Conservation (phyloP, 2,113 vertebrate genomes). For the Syrmaticus mikado region DNA sequence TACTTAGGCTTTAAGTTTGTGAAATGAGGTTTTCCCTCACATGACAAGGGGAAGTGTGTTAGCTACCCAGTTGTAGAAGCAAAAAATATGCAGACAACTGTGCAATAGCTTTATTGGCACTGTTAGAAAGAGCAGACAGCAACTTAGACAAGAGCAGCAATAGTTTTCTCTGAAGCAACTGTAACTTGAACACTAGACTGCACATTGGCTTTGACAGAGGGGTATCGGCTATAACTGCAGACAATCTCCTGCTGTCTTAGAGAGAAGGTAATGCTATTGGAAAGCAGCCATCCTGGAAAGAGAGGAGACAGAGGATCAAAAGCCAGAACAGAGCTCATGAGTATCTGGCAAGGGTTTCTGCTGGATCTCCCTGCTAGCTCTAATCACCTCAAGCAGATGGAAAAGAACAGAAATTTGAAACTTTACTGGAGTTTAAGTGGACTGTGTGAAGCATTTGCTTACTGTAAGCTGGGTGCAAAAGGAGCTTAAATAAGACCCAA, state of each 20-base stretch:
- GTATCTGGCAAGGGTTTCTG: conserved; percentile 54
- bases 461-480: not conserved
- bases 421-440: not conserved
- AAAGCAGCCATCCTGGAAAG: conserved; percentile 55
- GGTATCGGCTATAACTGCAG: conserved; percentile 25
- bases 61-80: conserved; percentile 5
- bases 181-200: conserved; percentile 24
- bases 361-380: conserved; percentile 58
- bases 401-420: conserved; percentile 60
- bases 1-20: not conserved
- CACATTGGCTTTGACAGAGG: conserved; percentile 52
- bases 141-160: not conserved
- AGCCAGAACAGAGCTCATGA: conserved; percentile 57
- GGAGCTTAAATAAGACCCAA: not conserved
- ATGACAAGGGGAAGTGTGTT: not conserved
- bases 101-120: not conserved
- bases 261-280: conserved; percentile 63
- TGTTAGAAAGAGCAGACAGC: not conserved
- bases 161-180: conserved; percentile 19
- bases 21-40: not conserved
- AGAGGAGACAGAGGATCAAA: conserved; percentile 58
- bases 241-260: conserved; percentile 57
- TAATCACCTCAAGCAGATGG: conserved; percentile 58
- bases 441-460: not conserved
- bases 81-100: conserved; percentile 21